phyloP scores from a whole-genome alignment of 2,888 invertebrate genomes.

The Eledone cirrhosa region DNA sequence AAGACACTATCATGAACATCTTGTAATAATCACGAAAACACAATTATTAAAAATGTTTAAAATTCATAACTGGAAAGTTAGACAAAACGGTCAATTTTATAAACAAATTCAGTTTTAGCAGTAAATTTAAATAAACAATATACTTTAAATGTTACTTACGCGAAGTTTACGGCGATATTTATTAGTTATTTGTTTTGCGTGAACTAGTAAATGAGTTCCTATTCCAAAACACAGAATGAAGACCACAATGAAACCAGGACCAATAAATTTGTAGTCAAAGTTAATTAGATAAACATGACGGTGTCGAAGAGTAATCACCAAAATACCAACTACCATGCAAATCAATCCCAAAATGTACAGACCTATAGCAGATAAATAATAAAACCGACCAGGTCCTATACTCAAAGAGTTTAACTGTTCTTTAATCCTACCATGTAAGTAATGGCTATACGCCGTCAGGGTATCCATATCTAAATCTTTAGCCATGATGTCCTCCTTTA shows the following conservation, averaged over 20 bases:
- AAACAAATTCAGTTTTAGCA: too few species aligned
- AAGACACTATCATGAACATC: too few species aligned
- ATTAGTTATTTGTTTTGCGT: constrained; percentile 50
- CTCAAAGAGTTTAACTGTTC: constrained; percentile 51
- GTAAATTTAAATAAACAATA: too few species aligned
- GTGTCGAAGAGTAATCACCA: constrained; percentile 50
- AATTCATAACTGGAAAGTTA: too few species aligned
- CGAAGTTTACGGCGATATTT: constrained; percentile 52
- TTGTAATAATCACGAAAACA: too few species aligned
- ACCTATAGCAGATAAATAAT: constrained; percentile 40
- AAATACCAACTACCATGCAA: constrained; percentile 47
- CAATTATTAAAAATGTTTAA: too few species aligned
- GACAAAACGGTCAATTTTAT: too few species aligned
- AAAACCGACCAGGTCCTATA: constrained; percentile 52
- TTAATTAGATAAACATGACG: constrained; percentile 56
- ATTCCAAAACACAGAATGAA: constrained; percentile 44
- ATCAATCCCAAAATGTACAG: constrained; percentile 41
- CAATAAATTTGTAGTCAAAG: constrained; percentile 55
- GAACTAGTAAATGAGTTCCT: constrained; percentile 44
- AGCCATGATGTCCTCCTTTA: constrained; percentile 35
- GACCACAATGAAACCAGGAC: constrained; percentile 51
- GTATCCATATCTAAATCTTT: constrained; percentile 56
- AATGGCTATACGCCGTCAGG: constrained; percentile 56
- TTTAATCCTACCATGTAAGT: constrained; percentile 53
- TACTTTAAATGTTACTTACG: constrained; percentile 40